These are phyloP conservation scores for Neotoxoptera formosana DNA, from an alignment of 1,140 invertebrate species.

Conservation along the genomic window DNA sequence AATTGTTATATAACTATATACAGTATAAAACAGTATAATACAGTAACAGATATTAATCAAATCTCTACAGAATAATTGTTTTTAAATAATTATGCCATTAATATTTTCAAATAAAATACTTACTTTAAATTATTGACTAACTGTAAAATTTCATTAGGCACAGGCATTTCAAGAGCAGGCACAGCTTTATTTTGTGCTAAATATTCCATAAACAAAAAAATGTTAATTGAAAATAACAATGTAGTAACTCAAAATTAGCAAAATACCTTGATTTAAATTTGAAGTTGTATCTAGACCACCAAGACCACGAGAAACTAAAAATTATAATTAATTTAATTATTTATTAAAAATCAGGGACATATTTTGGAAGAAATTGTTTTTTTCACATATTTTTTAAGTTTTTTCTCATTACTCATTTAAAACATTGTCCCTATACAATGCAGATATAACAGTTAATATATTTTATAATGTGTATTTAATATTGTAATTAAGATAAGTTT, in stretches of 20 bases:
- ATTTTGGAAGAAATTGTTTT: background rate
- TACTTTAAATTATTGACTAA: constrained; percentile 71
- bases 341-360: too few relatives aligned
- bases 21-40: too few relatives aligned
- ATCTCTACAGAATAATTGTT: background rate
- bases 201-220: background rate
- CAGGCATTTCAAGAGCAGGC: constrained; percentile 74
- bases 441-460: background rate
- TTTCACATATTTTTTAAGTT: background rate
- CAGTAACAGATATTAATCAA: too few relatives aligned
- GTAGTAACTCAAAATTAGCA: background rate
- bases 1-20: too few relatives aligned
- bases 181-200: constrained; percentile 54
- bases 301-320: constrained; percentile 50
- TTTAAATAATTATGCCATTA: background rate
- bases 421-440: background rate
- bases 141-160: constrained; percentile 76
- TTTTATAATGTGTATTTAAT: background rate
- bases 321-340: background rate
- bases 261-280: constrained; percentile 42
- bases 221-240: background rate
- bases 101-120: constrained; percentile 60
- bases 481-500: background rate
- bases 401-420: background rate
- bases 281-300: constrained; percentile 49